Percentiles rank a stretch among this genome's conserved stretches.
Conservation (phyloP, 1,140 invertebrate species). For the Acyrthosiphon pisum region DNA sequence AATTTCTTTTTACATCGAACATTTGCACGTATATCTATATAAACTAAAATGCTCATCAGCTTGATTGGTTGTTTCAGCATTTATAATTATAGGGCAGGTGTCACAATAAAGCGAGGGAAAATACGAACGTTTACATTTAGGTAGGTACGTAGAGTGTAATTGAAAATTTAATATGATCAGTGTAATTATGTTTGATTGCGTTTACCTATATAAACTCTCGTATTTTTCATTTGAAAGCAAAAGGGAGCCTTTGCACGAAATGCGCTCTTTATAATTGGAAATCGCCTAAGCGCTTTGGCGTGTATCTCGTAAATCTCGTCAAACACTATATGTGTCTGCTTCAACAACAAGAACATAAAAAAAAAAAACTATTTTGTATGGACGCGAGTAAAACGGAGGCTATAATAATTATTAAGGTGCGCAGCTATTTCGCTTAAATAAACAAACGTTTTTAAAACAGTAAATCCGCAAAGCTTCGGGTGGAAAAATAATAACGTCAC, state of each 20-base stretch:
- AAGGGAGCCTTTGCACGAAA: not conserved
- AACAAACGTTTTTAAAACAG: not conserved
- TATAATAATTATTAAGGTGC: not conserved
- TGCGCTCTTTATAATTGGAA: not conserved
- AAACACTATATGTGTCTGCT: not conserved
- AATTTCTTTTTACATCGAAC: too few relatives aligned
- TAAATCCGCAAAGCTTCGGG: not conserved
- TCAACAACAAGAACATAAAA: not conserved
- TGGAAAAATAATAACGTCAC: not conserved
- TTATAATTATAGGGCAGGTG: not conserved
- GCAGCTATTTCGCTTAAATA: constrained; percentile 17
- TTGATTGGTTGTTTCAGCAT: not conserved
- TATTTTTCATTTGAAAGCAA: not conserved
- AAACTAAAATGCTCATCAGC: not conserved
- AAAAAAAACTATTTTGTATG: not conserved
- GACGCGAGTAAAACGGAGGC: not conserved
- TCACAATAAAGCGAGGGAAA: not conserved
- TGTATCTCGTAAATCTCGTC: not conserved
- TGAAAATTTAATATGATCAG: not conserved
- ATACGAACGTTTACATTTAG: not conserved
- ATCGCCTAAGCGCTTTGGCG: not conserved
- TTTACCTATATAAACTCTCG: not conserved
- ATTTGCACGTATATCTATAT: too few relatives aligned
- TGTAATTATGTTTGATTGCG: not conserved
- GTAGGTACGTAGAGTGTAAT: not conserved